A percentile compares a stretch with the other conserved stretches of the same genome.
These are phyloP conservation scores for Masticophis lateralis DNA, from an alignment of 2,797 vertebrate species.

Conservation along the genomic window DNA sequence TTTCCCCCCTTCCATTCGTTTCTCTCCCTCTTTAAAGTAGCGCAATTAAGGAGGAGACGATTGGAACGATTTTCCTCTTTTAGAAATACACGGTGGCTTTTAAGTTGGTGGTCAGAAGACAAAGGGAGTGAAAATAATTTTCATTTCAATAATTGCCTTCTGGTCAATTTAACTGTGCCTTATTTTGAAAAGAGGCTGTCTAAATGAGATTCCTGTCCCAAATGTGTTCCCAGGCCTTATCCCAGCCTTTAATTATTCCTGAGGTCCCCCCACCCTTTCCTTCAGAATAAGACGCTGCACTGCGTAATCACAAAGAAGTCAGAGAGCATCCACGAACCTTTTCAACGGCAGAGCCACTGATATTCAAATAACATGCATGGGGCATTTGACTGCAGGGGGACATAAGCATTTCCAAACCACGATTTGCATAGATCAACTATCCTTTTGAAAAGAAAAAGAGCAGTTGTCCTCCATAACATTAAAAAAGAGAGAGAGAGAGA, in stretches of 20 bases:
- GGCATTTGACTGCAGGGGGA: constrained; percentile 89
- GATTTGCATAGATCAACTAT: constrained; percentile 94
- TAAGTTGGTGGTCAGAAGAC: constrained; percentile 80
- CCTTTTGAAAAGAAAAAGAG: constrained; percentile 84
- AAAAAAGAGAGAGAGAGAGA: constrained; percentile 64
- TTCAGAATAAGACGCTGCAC: constrained; percentile 97
- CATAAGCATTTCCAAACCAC: constrained; percentile 89
- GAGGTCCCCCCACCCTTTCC: constrained; percentile 69
- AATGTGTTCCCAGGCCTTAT: constrained; percentile 93
- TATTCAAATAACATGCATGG: constrained; percentile 98
- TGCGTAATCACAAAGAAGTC: constrained; percentile 99
- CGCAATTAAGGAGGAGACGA: constrained; percentile 69
- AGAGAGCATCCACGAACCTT: constrained; percentile 99
- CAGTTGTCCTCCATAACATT: constrained; percentile 86
- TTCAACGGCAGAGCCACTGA: constrained; percentile 94
- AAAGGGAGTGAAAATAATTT: constrained; percentile 99
- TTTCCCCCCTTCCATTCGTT: accelerated
- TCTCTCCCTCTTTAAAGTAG: constrained; percentile 56
- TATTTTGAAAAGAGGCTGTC: constrained; percentile 84
- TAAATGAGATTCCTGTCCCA: constrained; percentile 92
- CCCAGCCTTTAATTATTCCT: constrained; percentile 96
- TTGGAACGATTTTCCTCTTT: constrained; percentile 73
- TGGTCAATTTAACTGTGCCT: constrained; percentile 96
- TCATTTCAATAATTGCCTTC: constrained; percentile 96
- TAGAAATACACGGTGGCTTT: constrained; percentile 66